These are phyloP conservation scores for Drosophila subquinaria DNA, from an alignment of 2,888 invertebrate genomes.

Conservation along the genomic window DNA sequence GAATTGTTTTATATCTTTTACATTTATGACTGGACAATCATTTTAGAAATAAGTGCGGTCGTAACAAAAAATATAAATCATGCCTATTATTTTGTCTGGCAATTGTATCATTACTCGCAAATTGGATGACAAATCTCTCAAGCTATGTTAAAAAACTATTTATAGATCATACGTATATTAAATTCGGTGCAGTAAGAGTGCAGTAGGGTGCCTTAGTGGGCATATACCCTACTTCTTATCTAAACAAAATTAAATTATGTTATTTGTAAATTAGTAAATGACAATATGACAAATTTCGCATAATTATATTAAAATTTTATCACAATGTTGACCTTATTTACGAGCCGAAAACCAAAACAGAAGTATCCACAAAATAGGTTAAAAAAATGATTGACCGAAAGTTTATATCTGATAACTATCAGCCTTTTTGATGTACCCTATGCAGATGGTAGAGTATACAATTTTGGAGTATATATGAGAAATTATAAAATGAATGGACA, in stretches of 20 bases:
- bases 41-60: not conserved
- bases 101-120: slow-evolving; percentile 24
- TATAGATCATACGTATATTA: slow-evolving; percentile 4
- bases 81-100: not conserved
- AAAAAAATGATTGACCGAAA: too few species aligned
- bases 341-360: too few species aligned
- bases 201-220: not conserved
- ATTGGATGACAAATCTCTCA: slow-evolving; percentile 37
- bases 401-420: too few species aligned
- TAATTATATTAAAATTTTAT: too few species aligned
- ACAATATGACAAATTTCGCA: not conserved
- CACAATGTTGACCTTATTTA: too few species aligned
- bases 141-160: slow-evolving; percentile 5
- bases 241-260: too few species aligned
- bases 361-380: too few species aligned
- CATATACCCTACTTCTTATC: not conserved
- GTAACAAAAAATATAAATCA: slow-evolving; percentile 32
- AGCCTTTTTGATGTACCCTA: too few species aligned
- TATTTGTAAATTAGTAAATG: not conserved
- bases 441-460: not conserved
- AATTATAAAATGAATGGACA: too few species aligned
- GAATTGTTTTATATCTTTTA: not conserved
- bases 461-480: not conserved
- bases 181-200: slow-evolving; percentile 29
- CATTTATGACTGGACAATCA: slow-evolving; percentile 1